These are phyloP conservation scores for Drosophila subobscura DNA, from an alignment of 1,140 invertebrate species.

Conservation along the genomic window DNA sequence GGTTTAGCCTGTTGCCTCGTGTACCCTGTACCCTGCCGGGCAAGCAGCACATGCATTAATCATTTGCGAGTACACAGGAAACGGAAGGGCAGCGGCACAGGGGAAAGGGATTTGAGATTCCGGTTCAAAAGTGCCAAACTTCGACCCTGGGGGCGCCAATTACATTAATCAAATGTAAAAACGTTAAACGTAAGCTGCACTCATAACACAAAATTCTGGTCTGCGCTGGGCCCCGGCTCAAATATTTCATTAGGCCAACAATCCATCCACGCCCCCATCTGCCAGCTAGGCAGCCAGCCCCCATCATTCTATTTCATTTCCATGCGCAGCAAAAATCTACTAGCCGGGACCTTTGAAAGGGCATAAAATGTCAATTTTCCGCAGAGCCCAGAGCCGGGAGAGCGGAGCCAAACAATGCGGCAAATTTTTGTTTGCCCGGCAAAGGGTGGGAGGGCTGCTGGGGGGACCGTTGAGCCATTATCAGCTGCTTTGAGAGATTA, in stretches of 20 bases:
- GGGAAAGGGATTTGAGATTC: too few relatives aligned
- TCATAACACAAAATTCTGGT: conserved; percentile 40
- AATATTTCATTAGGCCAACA: conserved; percentile 65
- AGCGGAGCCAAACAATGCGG: conserved; percentile 39
- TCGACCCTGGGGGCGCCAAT: conserved; percentile 57
- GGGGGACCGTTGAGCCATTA: conserved; percentile 55
- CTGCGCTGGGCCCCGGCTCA: conserved; percentile 22
- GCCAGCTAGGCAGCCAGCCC: neutral
- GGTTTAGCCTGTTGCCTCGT: conserved; percentile 24
- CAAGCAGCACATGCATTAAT: conserved; percentile 54
- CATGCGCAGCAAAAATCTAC: conserved; percentile 14
- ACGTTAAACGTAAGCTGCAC: conserved; percentile 51
- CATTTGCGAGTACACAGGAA: conserved; percentile 55
- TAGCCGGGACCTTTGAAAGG: conserved; percentile 41
- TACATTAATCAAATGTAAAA: conserved; percentile 66
- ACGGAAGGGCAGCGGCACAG: neutral
- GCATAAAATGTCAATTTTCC: conserved; percentile 67
- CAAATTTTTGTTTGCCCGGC: conserved; percentile 44
- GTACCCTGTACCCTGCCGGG: neutral
- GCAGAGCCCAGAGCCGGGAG: conserved; percentile 17
- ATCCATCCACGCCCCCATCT: neutral
- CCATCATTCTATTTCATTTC: neutral
- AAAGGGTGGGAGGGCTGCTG: neutral
- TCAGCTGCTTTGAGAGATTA: conserved; percentile 74
- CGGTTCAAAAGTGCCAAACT: conserved; percentile 52